Base-by-base conservation (phyloP, 2,797 vertebrate genomes). In the Alfaro cultratus region DNA sequence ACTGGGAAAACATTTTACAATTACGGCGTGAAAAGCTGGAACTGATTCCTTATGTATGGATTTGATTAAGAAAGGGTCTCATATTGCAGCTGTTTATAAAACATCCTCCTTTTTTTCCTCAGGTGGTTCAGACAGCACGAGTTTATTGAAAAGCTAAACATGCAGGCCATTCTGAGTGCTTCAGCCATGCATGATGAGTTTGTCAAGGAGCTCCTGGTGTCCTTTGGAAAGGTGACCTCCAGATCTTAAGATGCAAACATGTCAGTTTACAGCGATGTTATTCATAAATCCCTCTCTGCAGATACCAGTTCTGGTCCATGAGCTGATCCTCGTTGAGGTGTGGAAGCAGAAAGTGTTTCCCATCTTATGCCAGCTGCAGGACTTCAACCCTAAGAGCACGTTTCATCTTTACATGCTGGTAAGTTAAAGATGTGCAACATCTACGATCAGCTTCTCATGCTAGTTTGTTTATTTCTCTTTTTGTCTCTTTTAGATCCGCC, bases 291-390 rank as follows among this genome's bases (percentile, higher is more conserved):
- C 29, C 15, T 23, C 0, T 67, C 51, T 87, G 5, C 68, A 99
- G 99, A 94, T 98, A 83, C 95, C 97, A 0, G 89, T 95, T 0
- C 94, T 99, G 76, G 94, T 99, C 55, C 95, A 96, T 78, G 97
- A 97, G 87, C 94, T 99, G 94, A 98, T 99, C 75, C 91, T 97
- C 0, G 94, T 96, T 0, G 97, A 99, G 92, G 90, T 98, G 87
- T 99, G 99, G 98, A 99, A 99, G 88, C 96, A 96, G 77, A 99
- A 98, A 82, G 89, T 99, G 62, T 98, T 99, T 74, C 96, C 98
- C 0, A 92, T 99, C 81, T 88, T 99, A 26, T 98, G 97, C 88
- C 95, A 81, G 67, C 95, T 99, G 79, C 92, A 98, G 75, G 98
- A 99, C 93, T 99, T 99, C 89, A 97, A 95, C 49, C 98, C 97